A percentile compares a stretch with the other conserved stretches of the same genome.
These are phyloP conservation scores for Perodicticus potto DNA, from an alignment of 2,797 vertebrate species.

Conservation along the genomic window DNA sequence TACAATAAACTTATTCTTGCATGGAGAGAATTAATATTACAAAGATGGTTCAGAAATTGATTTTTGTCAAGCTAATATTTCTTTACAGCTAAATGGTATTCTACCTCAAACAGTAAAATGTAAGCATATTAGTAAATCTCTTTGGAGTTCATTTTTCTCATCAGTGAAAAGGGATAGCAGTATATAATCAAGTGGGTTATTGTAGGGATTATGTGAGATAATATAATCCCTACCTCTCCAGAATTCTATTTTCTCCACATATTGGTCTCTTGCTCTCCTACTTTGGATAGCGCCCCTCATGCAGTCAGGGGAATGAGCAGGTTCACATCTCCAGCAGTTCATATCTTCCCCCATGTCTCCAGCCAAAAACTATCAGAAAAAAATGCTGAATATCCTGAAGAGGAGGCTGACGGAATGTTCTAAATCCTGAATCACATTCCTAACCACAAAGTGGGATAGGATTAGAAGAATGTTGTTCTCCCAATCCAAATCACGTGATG, in stretches of 20 bases:
- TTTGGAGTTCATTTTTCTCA: slow-evolving; percentile 19
- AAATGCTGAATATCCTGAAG: neutral
- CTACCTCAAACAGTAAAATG: neutral
- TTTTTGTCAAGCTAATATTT: slow-evolving; percentile 28
- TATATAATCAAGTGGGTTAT: neutral
- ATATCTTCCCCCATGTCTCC: neutral
- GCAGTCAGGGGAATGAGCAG: neutral
- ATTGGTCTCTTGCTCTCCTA: neutral
- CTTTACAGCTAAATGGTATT: slow-evolving; percentile 8
- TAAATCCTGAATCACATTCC: neutral
- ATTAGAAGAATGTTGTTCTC: neutral
- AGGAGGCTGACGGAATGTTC: neutral
- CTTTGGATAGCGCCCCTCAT: neutral
- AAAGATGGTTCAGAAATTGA: neutral
- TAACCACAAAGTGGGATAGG: neutral
- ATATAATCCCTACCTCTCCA: neutral
- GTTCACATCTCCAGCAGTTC: neutral
- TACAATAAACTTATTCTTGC: slow-evolving; percentile 12
- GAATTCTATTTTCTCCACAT: neutral
- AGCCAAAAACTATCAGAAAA: neutral
- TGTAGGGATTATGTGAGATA: neutral
- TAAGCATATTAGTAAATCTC: neutral
- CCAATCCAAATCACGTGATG: neutral
- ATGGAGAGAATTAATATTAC: neutral
- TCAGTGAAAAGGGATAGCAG: neutral